A percentile compares a stretch with the other conserved stretches of the same genome.
Evolutionary conservation across 2,113 vertebrate genomes (phyloP).

Genomic region (Eulemur rufifrons): DNA sequence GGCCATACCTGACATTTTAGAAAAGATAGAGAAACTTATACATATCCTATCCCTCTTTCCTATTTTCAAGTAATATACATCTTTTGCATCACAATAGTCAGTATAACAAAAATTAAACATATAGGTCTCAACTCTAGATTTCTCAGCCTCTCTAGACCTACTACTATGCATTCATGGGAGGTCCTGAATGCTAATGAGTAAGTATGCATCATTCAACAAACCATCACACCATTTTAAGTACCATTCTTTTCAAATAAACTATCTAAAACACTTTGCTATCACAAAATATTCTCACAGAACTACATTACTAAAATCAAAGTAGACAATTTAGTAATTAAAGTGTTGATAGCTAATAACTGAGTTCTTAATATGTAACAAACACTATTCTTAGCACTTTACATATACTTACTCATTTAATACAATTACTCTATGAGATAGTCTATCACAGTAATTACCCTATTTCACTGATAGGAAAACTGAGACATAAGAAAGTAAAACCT

Average conservation of each 20-base stretch:
- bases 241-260: slow-evolving; percentile 39
- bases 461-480: not conserved
- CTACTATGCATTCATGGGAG: not conserved
- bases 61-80: not conserved
- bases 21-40: not conserved
- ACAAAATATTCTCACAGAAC: slow-evolving; percentile 3
- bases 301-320: slow-evolving; percentile 7
- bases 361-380: not conserved
- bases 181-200: not conserved
- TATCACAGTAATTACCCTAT: not conserved
- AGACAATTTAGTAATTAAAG: not conserved
- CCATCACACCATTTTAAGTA: not conserved
- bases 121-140: not conserved
- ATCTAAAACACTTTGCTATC: not conserved
- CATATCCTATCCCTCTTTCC: not conserved
- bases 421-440: not conserved
- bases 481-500: not conserved
- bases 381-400: slow-evolving; percentile 38
- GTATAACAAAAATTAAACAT: not conserved
- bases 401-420: slow-evolving; percentile 16
- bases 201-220: not conserved
- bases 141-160: slow-evolving; percentile 1
- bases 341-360: not conserved
- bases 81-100: not conserved
- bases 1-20: slow-evolving; percentile 16